Percentiles rank a stretch among this genome's conserved stretches.
Evolutionary conservation across 2,888 invertebrate genomes (phyloP).

Genomic region (Marronus borbonicus): DNA sequence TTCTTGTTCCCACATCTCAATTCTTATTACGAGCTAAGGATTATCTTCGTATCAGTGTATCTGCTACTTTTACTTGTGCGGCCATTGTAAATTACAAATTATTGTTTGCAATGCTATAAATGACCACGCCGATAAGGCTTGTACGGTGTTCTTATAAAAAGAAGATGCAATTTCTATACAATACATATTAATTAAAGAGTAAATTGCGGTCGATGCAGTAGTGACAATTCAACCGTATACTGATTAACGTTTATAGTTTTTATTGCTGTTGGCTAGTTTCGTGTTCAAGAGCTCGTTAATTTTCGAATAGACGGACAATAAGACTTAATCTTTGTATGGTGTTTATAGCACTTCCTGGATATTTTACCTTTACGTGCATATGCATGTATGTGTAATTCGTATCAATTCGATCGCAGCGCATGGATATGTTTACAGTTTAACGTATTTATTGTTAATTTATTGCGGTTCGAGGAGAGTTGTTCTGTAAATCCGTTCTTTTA

Average conservation of each 20-base stretch:
- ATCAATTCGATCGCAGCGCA: conserved; percentile 8
- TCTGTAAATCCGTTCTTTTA: neutral
- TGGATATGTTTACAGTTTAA: conserved; percentile 19
- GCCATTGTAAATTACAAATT: conserved; percentile 14
- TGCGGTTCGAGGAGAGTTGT: neutral
- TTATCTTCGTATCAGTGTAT: conserved; percentile 4
- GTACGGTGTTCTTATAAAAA: neutral
- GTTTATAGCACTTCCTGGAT: conserved; percentile 33
- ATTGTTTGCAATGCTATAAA: conserved; percentile 12
- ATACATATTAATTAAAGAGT: conserved; percentile 25
- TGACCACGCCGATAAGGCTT: neutral
- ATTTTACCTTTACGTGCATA: conserved; percentile 12
- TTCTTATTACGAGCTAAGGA: neutral
- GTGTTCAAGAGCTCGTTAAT: conserved; percentile 23
- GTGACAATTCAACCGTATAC: conserved; percentile 32
- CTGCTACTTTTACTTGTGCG: neutral
- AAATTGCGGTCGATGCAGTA: conserved; percentile 21
- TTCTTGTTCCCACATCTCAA: neutral
- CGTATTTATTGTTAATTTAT: conserved; percentile 14
- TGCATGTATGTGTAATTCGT: conserved; percentile 13
- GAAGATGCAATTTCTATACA: conserved; percentile 20
- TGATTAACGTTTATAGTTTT: conserved; percentile 33
- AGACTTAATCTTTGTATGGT: conserved; percentile 29
- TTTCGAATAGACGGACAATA: conserved; percentile 36
- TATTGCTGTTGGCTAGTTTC: conserved; percentile 26